Base-by-base conservation (phyloP, 2,113 vertebrate species). In the Nestor notabilis region DNA sequence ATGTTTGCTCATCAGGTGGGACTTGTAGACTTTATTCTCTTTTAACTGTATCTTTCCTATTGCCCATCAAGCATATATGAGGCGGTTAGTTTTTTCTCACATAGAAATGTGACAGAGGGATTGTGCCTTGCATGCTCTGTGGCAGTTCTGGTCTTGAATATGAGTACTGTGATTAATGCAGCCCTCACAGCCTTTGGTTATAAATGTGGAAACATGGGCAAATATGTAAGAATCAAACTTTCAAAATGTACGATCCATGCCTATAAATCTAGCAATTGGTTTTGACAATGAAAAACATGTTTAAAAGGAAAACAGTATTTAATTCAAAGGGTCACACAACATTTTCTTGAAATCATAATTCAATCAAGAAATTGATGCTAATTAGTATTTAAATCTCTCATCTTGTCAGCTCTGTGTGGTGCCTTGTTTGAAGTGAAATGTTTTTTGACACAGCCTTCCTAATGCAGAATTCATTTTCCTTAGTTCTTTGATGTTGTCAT, bases 381-480 rank as follows among this genome's bases (percentile, higher is more conserved):
- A 93, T 96, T 89, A 90, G 56, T n/a, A 4, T 93, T 96, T 95
- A 90, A 93, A 92, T 95, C 39, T 50, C 79, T 95, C 37, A 29
- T 96, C 82, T 92, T 94, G 82, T 89, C 76, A 90, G 64, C 83
- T 83, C 58, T 97, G 11, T 77, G 46, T 83, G 87, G 69, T 93
- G 86, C 77, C 63, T 83, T 90, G 60, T 96, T 93, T 96, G 92
- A 95, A 91, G 64, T 76, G 55, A 95, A 94, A 90, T 84, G 46
- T 71, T 92, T 92, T 94, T 63, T 2, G 21, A 92, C 79, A 68
- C 31, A 89, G 61, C 4, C 21, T 87, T 94, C 69, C 55, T 89
- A 94, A 89, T 86, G 64, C 52, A 78, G 78, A 87, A 97, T 83
- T 92, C 55, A 53, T 94, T 96, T 95, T 80, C 71, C 20, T 25